Percentiles rank a stretch among this genome's conserved stretches.
These are phyloP conservation scores for Psilanteris sp. DNA, from an alignment of 1,140 invertebrate species.

Conservation along the genomic window DNA sequence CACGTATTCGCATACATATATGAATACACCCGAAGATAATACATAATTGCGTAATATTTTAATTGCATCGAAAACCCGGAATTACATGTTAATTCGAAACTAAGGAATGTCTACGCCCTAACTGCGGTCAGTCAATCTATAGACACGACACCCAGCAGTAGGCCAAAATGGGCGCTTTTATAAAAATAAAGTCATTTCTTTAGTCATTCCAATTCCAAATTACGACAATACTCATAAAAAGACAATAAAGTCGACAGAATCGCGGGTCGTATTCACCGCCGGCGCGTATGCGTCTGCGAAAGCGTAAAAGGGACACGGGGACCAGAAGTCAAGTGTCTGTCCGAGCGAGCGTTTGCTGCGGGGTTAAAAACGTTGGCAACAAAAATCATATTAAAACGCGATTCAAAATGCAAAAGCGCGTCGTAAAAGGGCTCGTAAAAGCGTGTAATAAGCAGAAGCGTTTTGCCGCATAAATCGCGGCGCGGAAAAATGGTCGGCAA, in stretches of 20 bases:
- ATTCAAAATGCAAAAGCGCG: constrained; percentile 57
- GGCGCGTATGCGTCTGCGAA: constrained; percentile 1
- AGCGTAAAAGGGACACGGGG: constrained; percentile 28
- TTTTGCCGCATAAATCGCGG: constrained; percentile 51
- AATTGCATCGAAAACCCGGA: too few species aligned
- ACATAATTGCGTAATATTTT: too few species aligned
- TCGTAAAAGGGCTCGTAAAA: constrained; percentile 50
- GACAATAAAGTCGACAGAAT: neutral
- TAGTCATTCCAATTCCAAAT: neutral
- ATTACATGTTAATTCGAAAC: too few species aligned
- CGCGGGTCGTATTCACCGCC: neutral
- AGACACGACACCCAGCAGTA: too few species aligned
- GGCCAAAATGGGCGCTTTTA: too few species aligned
- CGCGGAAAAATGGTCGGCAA: constrained; percentile 36
- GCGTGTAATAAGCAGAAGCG: constrained; percentile 49
- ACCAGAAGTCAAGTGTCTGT: constrained; percentile 19
- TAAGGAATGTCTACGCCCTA: too few species aligned
- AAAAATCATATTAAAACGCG: constrained; percentile 50
- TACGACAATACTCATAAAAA: neutral
- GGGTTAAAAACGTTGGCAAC: constrained; percentile 23
- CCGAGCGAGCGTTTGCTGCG: neutral
- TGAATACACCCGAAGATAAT: too few species aligned
- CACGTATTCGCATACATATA: too few species aligned
- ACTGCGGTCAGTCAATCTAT: too few species aligned
- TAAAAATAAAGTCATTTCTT: too few species aligned